Evolutionary conservation across 2,888 invertebrate species (phyloP), one percentile per base, ranked within the genome.

Genomic region (Hirtodrosophila alboralis): DNA sequence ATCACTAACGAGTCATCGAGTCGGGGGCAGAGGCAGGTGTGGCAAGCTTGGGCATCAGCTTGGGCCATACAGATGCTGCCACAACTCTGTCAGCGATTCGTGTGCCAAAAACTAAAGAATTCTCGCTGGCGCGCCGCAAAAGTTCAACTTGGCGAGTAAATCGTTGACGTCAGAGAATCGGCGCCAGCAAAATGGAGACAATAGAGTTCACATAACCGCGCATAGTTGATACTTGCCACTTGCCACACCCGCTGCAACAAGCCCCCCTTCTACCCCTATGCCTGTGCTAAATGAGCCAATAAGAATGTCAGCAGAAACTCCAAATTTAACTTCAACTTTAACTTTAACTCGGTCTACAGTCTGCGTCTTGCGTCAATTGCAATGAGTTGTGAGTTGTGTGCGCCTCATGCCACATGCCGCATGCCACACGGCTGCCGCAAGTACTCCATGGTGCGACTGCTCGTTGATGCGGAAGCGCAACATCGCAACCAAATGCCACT

Each of bases 201-300:
- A 6, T 2, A 8, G 1, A 23, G 23, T 23, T 8, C 8, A 28
- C 54, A 34, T 41, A 56, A 56, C 31, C 57, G 65, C 71, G n/a
- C 59, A 40, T 5, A 18, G 18, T 33, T 31, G 33, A 21, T 30
- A 37, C 26, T 33, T 31, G 33, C 27, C 30, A 37, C 26, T n/a
- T 28, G 12, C 18, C 27, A 13, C 21, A 16, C 1, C 12, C 10
- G 3, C 16, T 9, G 6, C 28, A 21, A 6, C n/a, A 13, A 3
- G 10, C 36, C 9, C n/a, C 5, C 4, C 27, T 0, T 14, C 14
- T 4, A 14, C 14, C 7, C 1, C 36, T 27, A 30, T 48, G 66
- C 38, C 30, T 74, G 60, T 51, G 61, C 43, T 53, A 72, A 74
- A 76, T 68, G 74, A 72, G 74, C 64, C 74, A 74, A 75, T 75